Evolutionary conservation across 2,113 vertebrate species (phyloP).

Genomic region (Nestor notabilis): DNA sequence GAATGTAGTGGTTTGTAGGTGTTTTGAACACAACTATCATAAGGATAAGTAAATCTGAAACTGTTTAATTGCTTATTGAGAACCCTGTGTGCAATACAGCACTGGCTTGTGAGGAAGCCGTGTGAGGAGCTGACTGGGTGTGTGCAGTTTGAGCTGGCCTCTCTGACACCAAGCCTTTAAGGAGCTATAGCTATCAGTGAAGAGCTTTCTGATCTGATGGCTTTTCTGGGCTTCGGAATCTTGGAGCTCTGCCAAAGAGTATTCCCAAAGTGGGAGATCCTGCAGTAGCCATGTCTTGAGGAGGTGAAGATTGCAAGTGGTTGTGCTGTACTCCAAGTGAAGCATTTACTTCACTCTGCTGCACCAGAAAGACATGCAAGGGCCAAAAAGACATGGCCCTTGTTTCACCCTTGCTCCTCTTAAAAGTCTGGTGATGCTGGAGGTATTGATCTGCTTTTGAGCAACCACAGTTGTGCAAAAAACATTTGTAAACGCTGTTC

Average conservation of each 20-base stretch:
- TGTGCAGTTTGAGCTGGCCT: accelerated
- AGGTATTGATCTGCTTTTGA: not conserved
- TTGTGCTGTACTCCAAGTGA: accelerated
- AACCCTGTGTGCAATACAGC: accelerated
- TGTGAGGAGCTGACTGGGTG: not conserved
- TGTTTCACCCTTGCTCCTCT: not conserved
- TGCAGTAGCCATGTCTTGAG: accelerated
- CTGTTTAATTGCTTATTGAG: not conserved
- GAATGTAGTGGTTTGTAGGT: accelerated
- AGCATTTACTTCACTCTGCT: not conserved
- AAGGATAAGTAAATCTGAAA: not conserved
- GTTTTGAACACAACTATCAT: accelerated
- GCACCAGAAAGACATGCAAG: too few relatives aligned
- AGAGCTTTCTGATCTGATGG: not conserved
- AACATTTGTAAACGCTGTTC: accelerated
- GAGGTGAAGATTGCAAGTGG: not conserved
- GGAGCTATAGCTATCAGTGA: not conserved
- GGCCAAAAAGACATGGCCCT: not conserved
- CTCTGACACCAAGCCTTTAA: accelerated
- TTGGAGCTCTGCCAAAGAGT: not conserved
- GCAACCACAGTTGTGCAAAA: not conserved
- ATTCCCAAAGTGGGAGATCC: not conserved
- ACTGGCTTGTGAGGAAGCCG: accelerated
- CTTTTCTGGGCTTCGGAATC: not conserved
- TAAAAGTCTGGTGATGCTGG: not conserved